These are phyloP conservation scores for Odontocerum albicorne DNA, from an alignment of 2,888 invertebrate genomes.

Conservation along the genomic window DNA sequence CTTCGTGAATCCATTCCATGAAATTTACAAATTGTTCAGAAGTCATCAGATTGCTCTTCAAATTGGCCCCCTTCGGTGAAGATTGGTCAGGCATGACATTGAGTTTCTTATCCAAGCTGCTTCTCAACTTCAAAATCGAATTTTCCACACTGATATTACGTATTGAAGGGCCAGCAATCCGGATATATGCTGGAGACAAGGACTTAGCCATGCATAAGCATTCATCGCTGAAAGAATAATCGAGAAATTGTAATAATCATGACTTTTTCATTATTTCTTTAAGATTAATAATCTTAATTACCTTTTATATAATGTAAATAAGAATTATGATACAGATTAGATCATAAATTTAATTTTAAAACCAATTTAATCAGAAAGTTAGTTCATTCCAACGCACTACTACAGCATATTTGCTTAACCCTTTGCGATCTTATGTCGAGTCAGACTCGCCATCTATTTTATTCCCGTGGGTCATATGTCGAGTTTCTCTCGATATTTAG, in stretches of 20 bases:
- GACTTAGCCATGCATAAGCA: conserved; percentile 67
- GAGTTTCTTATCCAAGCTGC: conserved; percentile 2
- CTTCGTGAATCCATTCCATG: conserved; percentile 54
- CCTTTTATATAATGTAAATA: too few species aligned
- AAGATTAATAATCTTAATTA: too few species aligned
- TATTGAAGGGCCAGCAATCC: conserved; percentile 71
- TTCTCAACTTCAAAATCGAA: conserved; percentile 42
- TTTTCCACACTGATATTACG: conserved; percentile 51
- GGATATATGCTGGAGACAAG: conserved; percentile 70
- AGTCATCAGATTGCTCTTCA: background rate
- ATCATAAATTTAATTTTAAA: too few species aligned
- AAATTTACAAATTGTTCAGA: conserved; percentile 47
- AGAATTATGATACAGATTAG: too few species aligned
- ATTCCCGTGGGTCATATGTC: too few species aligned
- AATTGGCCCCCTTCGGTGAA: too few species aligned
- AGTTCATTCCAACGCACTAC: too few species aligned
- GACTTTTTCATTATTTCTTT: conserved; percentile 1
- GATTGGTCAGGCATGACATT: background rate
- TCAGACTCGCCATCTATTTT: too few species aligned
- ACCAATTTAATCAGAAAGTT: too few species aligned
- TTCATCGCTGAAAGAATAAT: conserved; percentile 52
- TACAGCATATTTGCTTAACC: too few species aligned
- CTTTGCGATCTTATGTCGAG: too few species aligned
- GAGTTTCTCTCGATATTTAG: too few species aligned
- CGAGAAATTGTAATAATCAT: background rate